Evolutionary conservation across 1,140 invertebrate genomes (phyloP).

Genomic region (Hypsibius dujardini): DNA sequence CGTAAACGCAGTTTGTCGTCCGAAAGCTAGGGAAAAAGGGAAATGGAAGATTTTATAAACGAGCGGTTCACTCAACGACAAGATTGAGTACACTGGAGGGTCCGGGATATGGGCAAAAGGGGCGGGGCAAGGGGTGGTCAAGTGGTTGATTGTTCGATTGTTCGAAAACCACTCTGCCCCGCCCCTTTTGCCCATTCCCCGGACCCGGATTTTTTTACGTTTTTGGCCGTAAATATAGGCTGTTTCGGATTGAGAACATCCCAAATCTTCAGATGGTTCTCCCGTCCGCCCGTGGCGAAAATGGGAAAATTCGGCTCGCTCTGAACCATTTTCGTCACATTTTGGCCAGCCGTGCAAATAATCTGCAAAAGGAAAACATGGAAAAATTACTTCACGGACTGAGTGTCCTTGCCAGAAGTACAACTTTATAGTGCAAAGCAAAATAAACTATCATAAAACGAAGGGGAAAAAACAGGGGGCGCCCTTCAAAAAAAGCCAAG

Average conservation of each 20-base stretch:
- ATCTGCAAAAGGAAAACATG: not conserved
- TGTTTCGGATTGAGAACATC: not conserved
- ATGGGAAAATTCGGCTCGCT: not conserved
- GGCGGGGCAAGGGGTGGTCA: too few species aligned
- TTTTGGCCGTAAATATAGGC: constrained; percentile 6
- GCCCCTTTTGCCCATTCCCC: too few species aligned
- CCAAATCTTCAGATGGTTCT: constrained; percentile 8
- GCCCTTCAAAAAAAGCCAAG: too few species aligned
- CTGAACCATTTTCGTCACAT: not conserved
- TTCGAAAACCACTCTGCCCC: too few species aligned
- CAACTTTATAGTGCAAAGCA: not conserved
- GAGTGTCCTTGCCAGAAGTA: too few species aligned
- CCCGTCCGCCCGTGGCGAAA: constrained; percentile 8
- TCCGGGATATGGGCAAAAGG: too few species aligned
- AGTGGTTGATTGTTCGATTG: too few species aligned
- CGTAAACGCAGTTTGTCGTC: not conserved
- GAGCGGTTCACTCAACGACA: too few species aligned
- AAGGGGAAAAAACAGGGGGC: not conserved
- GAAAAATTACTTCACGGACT: not conserved
- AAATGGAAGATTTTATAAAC: too few species aligned
- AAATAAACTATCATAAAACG: not conserved
- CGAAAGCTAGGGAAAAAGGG: not conserved
- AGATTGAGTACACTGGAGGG: too few species aligned
- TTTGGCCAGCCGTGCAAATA: not conserved
- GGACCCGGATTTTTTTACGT: not conserved